These are phyloP conservation scores for Perithous albicinctus DNA, from an alignment of 2,888 invertebrate genomes.

Conservation along the genomic window DNA sequence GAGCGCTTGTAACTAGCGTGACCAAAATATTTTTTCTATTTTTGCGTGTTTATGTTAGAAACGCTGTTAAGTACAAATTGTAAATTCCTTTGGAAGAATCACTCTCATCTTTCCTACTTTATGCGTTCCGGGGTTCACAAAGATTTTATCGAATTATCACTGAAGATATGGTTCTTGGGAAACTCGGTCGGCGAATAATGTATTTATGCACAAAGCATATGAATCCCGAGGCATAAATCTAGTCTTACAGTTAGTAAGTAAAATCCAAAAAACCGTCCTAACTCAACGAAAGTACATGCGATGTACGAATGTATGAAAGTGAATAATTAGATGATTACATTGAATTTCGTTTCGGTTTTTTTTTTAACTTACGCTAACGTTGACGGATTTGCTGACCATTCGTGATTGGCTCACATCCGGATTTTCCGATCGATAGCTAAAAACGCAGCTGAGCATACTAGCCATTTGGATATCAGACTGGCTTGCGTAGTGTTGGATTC, in stretches of 20 bases:
- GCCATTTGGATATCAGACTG: constrained; percentile 96
- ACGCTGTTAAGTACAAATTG: too few relatives aligned
- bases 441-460: constrained; percentile 96
- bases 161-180: constrained; percentile 67
- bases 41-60: too few relatives aligned
- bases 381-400: constrained; percentile 86
- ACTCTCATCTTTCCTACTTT: too few relatives aligned
- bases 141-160: background rate
- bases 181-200: constrained; percentile 64
- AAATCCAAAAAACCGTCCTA: constrained; percentile 16
- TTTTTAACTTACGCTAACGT: constrained; percentile 85
- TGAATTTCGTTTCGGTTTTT: constrained; percentile 27
- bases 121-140: too few relatives aligned
- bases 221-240: background rate
- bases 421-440: constrained; percentile 89
- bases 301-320: constrained; percentile 6
- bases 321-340: constrained; percentile 53
- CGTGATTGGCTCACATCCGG: constrained; percentile 84
- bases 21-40: too few relatives aligned
- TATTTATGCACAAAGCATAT: constrained; percentile 4
- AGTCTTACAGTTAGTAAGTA: background rate
- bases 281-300: constrained; percentile 46
- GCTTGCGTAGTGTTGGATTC: constrained; percentile 92
- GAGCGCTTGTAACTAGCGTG: too few relatives aligned
- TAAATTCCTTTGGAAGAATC: too few relatives aligned